phyloP scores from a whole-genome alignment of 2,888 invertebrate genomes.

The Tachina fera region DNA sequence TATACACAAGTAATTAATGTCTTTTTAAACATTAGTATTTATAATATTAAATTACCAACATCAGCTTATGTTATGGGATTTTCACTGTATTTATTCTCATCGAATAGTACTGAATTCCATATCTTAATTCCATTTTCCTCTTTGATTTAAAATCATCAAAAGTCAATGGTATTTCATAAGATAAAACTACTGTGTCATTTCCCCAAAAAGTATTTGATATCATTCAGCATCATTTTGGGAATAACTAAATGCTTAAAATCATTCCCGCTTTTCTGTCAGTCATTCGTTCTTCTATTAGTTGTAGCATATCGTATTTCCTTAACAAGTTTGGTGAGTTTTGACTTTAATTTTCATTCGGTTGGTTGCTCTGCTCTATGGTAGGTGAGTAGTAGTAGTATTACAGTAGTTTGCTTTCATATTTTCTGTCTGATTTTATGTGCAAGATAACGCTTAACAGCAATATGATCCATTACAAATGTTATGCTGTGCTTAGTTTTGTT shows the following conservation, averaged over 20 bases:
- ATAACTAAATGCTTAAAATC: not conserved
- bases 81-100: constrained; percentile 36
- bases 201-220: constrained; percentile 34
- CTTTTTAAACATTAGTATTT: not conserved
- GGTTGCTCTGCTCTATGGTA: constrained; percentile 4
- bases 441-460: constrained; percentile 77
- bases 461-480: constrained; percentile 65
- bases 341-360: constrained; percentile 74
- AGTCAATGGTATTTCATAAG: constrained; percentile 65
- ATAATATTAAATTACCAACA: constrained; percentile 52
- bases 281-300: constrained; percentile 59
- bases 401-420: constrained; percentile 60
- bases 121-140: constrained; percentile 8
- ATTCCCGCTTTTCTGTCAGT: not conserved
- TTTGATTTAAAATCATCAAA: constrained; percentile 46
- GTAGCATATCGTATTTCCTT: constrained; percentile 76
- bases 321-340: constrained; percentile 80
- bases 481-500: not conserved
- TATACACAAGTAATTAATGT: constrained; percentile 26
- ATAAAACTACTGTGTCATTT: constrained; percentile 58
- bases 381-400: not conserved
- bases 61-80: constrained; percentile 39
- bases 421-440: constrained; percentile 74
- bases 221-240: constrained; percentile 45
- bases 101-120: not conserved